Base-by-base conservation (phyloP, 2,797 vertebrate species). In the Melanogrammus aeglefinus region DNA sequence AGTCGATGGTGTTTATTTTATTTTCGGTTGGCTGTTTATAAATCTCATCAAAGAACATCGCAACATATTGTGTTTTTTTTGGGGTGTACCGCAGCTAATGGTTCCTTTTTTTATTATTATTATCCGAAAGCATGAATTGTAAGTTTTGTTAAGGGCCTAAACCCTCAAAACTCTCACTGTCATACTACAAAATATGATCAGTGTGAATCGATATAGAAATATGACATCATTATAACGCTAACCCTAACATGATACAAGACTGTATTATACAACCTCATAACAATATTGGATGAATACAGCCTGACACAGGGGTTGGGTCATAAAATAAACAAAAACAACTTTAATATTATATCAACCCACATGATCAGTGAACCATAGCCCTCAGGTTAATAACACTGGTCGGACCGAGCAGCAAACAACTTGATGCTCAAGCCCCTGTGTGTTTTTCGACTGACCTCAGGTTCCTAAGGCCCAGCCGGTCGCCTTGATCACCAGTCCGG, bases 381-480 rank as follows among this genome's bases (percentile, higher is more conserved):
- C 27, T 24, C 63, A 9, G 7, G 27, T n/a, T 69, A 27, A 69
- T 27, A 2, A 27, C 63, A 69, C 63, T 24, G 12, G 63, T 69
- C 24, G 63, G 63, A 69, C 63, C n/a, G 2, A 27, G n/a, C 63
- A 6, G 63, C 24, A 10, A 9, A 24, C 63, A 27, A 69, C 63
- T 24, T 27, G 12, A 69, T 9, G 63, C 63, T 69, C 1, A 72
- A 33, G 29, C 1, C 38, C 7, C 31, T 13, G 1, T 6, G 81
- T 81, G 13, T 81, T 10, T 10, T 29, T 81, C 41, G 81, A 73
- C 24, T 75, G 10, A 83, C 80, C 6, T 75, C 84, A 99, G 98
- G 96, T 98, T 91, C 97, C 97, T 86, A 97, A 98, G 90, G 96
- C 95, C 90, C 98, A 97, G 86, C 96, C 97, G 3, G 94, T 99